A percentile compares a stretch with the other conserved stretches of the same genome.
These are phyloP conservation scores for Gari tellinella DNA, from an alignment of 2,888 invertebrate genomes.

Conservation along the genomic window DNA sequence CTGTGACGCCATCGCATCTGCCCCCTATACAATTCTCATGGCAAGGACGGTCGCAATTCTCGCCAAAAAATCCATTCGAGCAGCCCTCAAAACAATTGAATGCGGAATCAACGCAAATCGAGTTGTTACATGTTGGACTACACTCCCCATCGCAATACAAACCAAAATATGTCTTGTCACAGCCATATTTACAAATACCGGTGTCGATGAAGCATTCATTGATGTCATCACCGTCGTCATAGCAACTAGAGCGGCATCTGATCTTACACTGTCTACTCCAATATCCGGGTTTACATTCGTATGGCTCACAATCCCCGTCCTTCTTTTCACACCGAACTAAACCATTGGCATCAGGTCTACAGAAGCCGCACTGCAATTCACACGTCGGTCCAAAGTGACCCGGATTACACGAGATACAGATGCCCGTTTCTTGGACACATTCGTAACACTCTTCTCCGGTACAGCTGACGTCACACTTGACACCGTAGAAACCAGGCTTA, in stretches of 20 bases:
- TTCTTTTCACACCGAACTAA: slow-evolving; percentile 34
- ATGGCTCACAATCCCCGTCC: slow-evolving; percentile 27
- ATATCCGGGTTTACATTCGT: slow-evolving; percentile 36
- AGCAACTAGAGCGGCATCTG: slow-evolving; percentile 20
- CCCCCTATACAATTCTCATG: slow-evolving; percentile 37
- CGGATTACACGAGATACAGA: slow-evolving; percentile 27
- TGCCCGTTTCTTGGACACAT: slow-evolving; percentile 33
- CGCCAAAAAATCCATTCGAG: slow-evolving; percentile 43
- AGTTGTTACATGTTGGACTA: slow-evolving; percentile 39
- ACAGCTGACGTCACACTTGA: slow-evolving; percentile 34
- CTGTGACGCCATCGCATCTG: slow-evolving; percentile 29
- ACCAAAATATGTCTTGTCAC: slow-evolving; percentile 46
- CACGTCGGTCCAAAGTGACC: slow-evolving; percentile 39
- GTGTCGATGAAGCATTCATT: slow-evolving; percentile 36
- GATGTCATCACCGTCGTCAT: slow-evolving; percentile 23
- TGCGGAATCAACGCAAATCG: slow-evolving; percentile 31
- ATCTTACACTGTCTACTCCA: slow-evolving; percentile 33
- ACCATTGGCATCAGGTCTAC: slow-evolving; percentile 20
- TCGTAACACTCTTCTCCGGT: slow-evolving; percentile 15
- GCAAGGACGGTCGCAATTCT: slow-evolving; percentile 31
- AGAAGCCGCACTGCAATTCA: slow-evolving; percentile 29
- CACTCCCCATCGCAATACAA: slow-evolving; percentile 33
- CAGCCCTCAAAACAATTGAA: slow-evolving; percentile 49
- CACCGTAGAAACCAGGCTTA: slow-evolving; percentile 36
- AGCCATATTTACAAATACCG: slow-evolving; percentile 44